These are phyloP conservation scores for Choreutis nemorana DNA, from an alignment of 2,888 invertebrate species.

Conservation along the genomic window DNA sequence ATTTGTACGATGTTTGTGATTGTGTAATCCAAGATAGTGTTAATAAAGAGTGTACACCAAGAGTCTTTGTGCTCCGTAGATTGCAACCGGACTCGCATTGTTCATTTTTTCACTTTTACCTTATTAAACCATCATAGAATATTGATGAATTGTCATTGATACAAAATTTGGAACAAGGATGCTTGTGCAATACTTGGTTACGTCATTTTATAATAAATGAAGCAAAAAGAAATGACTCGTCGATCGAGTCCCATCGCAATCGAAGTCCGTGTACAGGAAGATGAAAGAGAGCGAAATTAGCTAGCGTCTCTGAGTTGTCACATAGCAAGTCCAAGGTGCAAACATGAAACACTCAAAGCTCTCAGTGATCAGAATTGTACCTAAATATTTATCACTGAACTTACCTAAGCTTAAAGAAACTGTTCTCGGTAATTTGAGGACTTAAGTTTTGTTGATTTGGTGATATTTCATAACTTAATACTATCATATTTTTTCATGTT, in stretches of 20 bases:
- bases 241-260: conserved; percentile 59
- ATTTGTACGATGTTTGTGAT: conserved; percentile 52
- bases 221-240: conserved; percentile 17
- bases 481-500: too few species aligned
- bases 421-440: too few species aligned
- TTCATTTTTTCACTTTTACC: conserved; percentile 6
- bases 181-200: conserved; percentile 8
- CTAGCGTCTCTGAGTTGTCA: conserved; percentile 62
- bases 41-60: conserved; percentile 58
- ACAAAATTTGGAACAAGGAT: background rate
- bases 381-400: conserved; percentile 44
- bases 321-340: conserved; percentile 69
- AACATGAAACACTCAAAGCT: conserved; percentile 69
- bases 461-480: too few species aligned
- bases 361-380: conserved; percentile 53
- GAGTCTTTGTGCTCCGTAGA: conserved; percentile 67
- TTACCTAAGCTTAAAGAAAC: conserved; percentile 49
- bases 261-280: conserved; percentile 48
- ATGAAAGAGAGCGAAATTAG: conserved; percentile 49
- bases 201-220: conserved; percentile 4
- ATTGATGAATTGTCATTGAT: background rate
- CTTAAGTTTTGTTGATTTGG: too few species aligned
- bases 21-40: conserved; percentile 67
- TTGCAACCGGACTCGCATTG: conserved; percentile 64
- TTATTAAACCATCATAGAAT: background rate